Conservation (phyloP, 2,797 vertebrate genomes). For the Sylvilagus floridanus region DNA sequence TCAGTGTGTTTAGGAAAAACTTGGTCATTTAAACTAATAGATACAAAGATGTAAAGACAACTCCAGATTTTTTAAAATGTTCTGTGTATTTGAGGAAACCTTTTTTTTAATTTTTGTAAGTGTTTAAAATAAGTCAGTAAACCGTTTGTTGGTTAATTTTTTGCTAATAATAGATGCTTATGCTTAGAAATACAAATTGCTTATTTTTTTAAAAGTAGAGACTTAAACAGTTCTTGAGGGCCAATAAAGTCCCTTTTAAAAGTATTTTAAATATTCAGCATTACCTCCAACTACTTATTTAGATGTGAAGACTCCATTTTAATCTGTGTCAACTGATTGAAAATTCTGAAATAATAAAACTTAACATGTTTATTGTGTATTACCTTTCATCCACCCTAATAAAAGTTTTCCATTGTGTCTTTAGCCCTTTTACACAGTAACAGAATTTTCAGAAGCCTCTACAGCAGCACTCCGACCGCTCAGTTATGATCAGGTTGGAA, state of each 20-base stretch:
- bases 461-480: background rate
- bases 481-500: background rate
- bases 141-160: background rate
- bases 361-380: constrained; percentile 12
- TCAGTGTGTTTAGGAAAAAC: constrained; percentile 27
- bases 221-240: background rate
- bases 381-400: background rate
- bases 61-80: constrained; percentile 30
- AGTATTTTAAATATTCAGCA: constrained; percentile 45
- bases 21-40: constrained; percentile 42
- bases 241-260: background rate
- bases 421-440: constrained; percentile 7
- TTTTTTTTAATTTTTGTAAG: background rate
- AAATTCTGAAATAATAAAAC: constrained; percentile 55
- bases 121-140: background rate
- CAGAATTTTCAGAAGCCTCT: background rate
- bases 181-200: constrained; percentile 45
- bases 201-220: constrained; percentile 4
- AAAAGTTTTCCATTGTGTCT: constrained; percentile 40
- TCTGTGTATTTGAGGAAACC: constrained; percentile 1
- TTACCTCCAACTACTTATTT: constrained; percentile 32
- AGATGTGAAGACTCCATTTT: constrained; percentile 26
- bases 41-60: constrained; percentile 19
- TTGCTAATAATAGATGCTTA: constrained; percentile 43
- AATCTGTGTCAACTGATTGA: constrained; percentile 18